A percentile compares a stretch with the other conserved stretches of the same genome.
These are phyloP conservation scores for Pangasianodon gigas DNA, from an alignment of 2,113 vertebrate genomes.

Conservation along the genomic window DNA sequence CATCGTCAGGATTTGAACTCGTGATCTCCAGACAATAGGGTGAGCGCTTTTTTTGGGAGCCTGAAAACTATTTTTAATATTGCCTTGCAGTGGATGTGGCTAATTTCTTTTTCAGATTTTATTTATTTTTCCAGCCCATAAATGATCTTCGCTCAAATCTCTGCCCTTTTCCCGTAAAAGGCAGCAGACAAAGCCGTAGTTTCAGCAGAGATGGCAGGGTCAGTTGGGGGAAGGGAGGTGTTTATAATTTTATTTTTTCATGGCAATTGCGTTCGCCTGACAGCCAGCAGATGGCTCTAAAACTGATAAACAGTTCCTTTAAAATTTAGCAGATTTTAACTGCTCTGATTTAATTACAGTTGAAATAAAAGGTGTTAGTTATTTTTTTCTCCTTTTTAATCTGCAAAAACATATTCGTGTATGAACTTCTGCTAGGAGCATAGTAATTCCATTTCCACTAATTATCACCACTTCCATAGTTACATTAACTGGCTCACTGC, in stretches of 20 bases:
- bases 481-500: neutral
- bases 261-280: neutral
- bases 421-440: neutral
- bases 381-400: neutral
- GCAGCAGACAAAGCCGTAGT: neutral
- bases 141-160: neutral
- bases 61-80: too few species aligned
- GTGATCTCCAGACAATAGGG: neutral
- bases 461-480: neutral
- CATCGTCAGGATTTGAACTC: neutral
- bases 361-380: neutral
- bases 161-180: neutral
- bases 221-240: neutral
- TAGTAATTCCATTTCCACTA: neutral
- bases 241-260: neutral
- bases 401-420: neutral
- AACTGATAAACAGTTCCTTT: neutral
- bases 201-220: neutral
- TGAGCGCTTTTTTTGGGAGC: too few species aligned
- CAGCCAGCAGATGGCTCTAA: neutral
- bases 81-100: neutral
- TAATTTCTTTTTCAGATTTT: neutral
- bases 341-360: neutral
- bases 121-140: neutral
- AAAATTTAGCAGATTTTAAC: neutral